A percentile compares a stretch with the other conserved stretches of the same genome.
These are phyloP conservation scores for Argyrosomus japonicus DNA, from an alignment of 2,113 vertebrate species.

Conservation along the genomic window DNA sequence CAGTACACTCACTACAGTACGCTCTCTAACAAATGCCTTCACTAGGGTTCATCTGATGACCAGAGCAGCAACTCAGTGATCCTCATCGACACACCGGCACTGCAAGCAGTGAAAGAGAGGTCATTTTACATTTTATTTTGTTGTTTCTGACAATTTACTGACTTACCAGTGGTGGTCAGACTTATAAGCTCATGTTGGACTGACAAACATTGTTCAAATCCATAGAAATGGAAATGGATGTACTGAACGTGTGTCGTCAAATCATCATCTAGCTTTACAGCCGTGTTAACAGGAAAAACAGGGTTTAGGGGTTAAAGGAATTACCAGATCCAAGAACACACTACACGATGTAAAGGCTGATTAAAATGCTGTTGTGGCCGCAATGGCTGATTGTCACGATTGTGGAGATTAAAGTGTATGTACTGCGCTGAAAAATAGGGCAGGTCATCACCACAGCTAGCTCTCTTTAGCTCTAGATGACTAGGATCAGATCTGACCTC, in stretches of 20 bases:
- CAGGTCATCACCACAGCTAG: slow-evolving; percentile 16
- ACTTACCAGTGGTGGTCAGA: background rate
- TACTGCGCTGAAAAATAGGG: slow-evolving; percentile 43
- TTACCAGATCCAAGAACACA: background rate
- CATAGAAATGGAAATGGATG: background rate
- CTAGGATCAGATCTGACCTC: background rate
- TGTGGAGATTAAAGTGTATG: slow-evolving; percentile 41
- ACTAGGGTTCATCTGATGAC: slow-evolving; percentile 79
- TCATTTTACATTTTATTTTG: slow-evolving; percentile 45
- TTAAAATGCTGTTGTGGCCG: slow-evolving; percentile 35
- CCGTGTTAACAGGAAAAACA: background rate
- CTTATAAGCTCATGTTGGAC: background rate
- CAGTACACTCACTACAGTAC: background rate
- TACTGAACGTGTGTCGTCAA: background rate
- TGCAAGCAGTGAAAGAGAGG: slow-evolving; percentile 74
- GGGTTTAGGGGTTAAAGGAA: slow-evolving; percentile 23
- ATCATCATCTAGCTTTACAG: background rate
- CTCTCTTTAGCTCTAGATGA: background rate
- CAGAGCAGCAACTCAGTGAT: slow-evolving; percentile 68
- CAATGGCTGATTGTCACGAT: slow-evolving; percentile 20
- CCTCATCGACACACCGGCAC: slow-evolving; percentile 82
- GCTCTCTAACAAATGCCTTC: background rate
- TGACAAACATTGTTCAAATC: background rate
- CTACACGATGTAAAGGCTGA: slow-evolving; percentile 35
- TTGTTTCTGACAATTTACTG: background rate